Conservation (phyloP, 2,888 invertebrate genomes). For the Petrolisthes cinctipes region DNA sequence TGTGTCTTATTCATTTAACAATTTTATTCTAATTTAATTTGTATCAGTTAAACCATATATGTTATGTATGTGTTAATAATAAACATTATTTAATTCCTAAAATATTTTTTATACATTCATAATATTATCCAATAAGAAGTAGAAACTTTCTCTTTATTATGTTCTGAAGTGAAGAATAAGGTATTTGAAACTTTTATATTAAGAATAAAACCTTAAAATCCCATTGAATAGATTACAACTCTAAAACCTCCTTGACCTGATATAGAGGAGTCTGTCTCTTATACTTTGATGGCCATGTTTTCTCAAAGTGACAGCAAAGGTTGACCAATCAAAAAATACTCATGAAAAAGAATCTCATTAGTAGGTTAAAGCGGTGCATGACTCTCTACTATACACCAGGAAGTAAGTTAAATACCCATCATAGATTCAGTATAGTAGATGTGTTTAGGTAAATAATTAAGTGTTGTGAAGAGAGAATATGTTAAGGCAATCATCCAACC, state of each 20-base stretch:
- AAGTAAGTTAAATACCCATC: slow-evolving; percentile 5
- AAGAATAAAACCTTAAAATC: not conserved
- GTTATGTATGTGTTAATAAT: too few species aligned
- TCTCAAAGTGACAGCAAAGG: slow-evolving; percentile 38
- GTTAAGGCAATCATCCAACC: too few species aligned
- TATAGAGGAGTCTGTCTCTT: not conserved
- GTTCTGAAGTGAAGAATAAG: not conserved
- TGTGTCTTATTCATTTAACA: too few species aligned
- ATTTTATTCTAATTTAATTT: too few species aligned
- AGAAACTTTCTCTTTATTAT: slow-evolving; percentile 3
- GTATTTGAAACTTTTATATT: not conserved
- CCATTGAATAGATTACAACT: not conserved
- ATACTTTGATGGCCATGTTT: slow-evolving; percentile 42
- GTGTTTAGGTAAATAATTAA: not conserved
- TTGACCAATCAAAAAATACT: not conserved
- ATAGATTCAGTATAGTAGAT: not conserved
- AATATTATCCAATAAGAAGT: not conserved
- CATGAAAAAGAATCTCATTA: slow-evolving; percentile 18
- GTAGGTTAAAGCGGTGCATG: slow-evolving; percentile 34
- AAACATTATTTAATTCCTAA: not conserved
- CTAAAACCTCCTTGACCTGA: not conserved
- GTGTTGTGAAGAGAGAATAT: too few species aligned
- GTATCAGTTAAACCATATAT: too few species aligned
- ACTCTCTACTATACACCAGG: slow-evolving; percentile 35
- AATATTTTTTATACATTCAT: not conserved